A percentile compares a stretch with the other conserved stretches of the same genome.
These are phyloP conservation scores for Oreocharis arfaki DNA, from an alignment of 2,113 vertebrate genomes.

Conservation along the genomic window DNA sequence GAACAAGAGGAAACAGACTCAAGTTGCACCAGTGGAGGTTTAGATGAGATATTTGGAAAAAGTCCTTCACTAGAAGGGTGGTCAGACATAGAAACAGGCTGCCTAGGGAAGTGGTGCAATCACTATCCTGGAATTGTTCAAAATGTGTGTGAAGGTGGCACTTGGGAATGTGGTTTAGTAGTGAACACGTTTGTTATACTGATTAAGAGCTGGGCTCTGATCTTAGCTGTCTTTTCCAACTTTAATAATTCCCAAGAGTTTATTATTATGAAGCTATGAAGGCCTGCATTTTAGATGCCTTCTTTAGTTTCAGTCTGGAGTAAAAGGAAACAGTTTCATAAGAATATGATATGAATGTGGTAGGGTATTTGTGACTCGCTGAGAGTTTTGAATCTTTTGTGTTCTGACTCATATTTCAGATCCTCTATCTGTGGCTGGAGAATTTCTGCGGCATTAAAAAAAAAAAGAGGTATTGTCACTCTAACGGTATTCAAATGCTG, in stretches of 20 bases:
- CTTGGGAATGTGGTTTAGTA: neutral
- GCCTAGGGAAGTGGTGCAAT: neutral
- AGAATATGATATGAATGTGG: neutral
- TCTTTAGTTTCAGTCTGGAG: neutral
- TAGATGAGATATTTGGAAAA: neutral
- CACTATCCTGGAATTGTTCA: neutral
- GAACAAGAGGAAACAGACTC: neutral
- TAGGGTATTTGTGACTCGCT: neutral
- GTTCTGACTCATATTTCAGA: neutral
- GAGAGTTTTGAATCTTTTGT: neutral
- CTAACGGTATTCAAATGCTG: conserved; percentile 31
- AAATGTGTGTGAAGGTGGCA: neutral
- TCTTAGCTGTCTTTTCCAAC: neutral
- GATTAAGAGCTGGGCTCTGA: neutral
- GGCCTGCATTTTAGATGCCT: neutral
- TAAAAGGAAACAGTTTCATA: neutral
- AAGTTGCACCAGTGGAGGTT: neutral
- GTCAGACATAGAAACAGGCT: neutral
- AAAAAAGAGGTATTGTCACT: neutral
- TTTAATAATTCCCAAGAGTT: neutral
- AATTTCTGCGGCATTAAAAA: neutral
- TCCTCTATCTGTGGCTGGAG: neutral
- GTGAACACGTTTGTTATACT: neutral
- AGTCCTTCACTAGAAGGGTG: neutral
- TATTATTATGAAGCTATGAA: neutral